phyloP scores from a whole-genome alignment of 1,140 invertebrate species.

The Trichonephila clavipes region DNA sequence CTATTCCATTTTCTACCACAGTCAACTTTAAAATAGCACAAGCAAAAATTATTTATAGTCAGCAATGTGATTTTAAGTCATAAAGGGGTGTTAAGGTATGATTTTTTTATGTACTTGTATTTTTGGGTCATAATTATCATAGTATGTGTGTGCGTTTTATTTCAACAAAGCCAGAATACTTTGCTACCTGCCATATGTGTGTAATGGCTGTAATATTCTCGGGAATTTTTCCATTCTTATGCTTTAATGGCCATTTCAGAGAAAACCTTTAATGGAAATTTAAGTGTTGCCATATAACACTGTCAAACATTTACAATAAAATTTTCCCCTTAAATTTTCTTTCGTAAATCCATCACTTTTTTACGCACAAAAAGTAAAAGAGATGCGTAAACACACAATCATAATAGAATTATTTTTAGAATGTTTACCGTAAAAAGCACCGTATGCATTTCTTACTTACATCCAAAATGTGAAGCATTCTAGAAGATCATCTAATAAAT shows the following conservation, averaged over 20 bases:
- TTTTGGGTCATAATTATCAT: neutral
- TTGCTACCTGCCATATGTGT: neutral
- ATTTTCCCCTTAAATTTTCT: neutral
- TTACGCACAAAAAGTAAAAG: too few species aligned
- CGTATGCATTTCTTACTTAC: too few species aligned
- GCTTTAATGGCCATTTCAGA: neutral
- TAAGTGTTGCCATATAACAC: neutral
- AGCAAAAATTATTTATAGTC: neutral
- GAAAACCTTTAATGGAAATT: neutral
- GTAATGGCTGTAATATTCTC: neutral
- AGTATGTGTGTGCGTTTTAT: neutral
- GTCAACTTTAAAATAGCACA: neutral
- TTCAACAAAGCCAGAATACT: neutral
- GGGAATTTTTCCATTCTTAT: neutral
- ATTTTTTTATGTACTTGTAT: neutral
- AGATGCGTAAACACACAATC: too few species aligned
- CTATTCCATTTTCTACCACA: neutral
- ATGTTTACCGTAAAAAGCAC: too few species aligned
- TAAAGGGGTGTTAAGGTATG: neutral
- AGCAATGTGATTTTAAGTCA: neutral
- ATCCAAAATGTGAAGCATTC: too few species aligned
- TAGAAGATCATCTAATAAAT: too few species aligned
- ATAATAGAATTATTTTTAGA: too few species aligned
- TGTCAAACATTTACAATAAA: neutral
- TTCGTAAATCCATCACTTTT: too few species aligned